Percentiles rank a stretch among this genome's conserved stretches.
Evolutionary conservation across 1,140 invertebrate species (phyloP).

Genomic region (Lepidurus arcticus): DNA sequence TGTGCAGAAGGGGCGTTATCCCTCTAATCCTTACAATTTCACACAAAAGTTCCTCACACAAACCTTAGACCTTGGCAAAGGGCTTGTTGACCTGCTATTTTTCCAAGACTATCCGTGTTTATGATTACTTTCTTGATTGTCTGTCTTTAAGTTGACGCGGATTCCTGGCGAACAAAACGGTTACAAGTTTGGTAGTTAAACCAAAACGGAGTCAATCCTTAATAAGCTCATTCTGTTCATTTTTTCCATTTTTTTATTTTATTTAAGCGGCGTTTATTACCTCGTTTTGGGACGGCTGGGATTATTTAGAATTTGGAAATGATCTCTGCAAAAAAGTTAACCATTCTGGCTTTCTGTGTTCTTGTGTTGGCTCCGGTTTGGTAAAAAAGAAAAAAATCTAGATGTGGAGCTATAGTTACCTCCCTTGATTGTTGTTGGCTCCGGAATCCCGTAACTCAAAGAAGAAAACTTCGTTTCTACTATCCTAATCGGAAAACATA

Average conservation of each 20-base stretch:
- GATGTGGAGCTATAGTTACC: neutral
- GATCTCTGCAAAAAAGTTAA: neutral
- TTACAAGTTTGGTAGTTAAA: neutral
- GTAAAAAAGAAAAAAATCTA: neutral
- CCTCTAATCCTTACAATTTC: slow-evolving; percentile 22
- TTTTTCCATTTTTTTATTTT: neutral
- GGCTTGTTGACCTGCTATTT: slow-evolving; percentile 18
- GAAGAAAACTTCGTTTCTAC: neutral
- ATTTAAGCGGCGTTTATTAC: neutral
- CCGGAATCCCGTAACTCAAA: neutral
- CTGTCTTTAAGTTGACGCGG: slow-evolving; percentile 7
- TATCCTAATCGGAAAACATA: neutral
- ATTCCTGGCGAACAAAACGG: neutral
- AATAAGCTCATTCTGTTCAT: neutral
- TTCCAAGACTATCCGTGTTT: slow-evolving; percentile 12
- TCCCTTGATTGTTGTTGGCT: neutral
- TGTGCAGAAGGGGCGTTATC: slow-evolving; percentile 12
- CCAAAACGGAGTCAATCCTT: neutral
- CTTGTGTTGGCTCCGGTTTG: neutral
- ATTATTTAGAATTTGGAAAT: neutral
- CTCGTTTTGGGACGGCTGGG: neutral
- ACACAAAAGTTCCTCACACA: slow-evolving; percentile 21
- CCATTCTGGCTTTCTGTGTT: neutral
- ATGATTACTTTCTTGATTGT: neutral
- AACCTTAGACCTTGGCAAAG: slow-evolving; percentile 19